These are phyloP conservation scores for Agrochola macilenta DNA, from an alignment of 2,888 invertebrate species.

Conservation along the genomic window DNA sequence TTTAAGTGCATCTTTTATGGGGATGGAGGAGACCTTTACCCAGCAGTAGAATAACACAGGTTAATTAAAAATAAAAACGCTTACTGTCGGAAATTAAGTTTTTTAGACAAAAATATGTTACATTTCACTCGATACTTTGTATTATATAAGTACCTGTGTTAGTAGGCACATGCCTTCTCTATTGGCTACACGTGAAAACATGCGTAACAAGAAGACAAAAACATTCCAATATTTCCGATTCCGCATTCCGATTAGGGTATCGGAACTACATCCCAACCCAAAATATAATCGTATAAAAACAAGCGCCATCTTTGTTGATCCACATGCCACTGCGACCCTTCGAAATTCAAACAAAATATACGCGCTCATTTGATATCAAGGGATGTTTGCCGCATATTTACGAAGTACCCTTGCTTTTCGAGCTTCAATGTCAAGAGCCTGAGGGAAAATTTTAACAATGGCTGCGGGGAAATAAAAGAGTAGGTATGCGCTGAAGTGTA, in stretches of 20 bases:
- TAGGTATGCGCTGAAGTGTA: conserved; percentile 4
- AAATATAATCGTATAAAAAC: conserved; percentile 9
- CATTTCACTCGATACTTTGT: not conserved
- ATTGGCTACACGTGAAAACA: not conserved
- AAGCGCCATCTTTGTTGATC: conserved; percentile 29
- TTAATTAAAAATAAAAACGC: not conserved
- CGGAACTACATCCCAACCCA: not conserved
- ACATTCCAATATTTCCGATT: not conserved
- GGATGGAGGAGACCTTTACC: not conserved
- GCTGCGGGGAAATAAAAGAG: conserved; percentile 12
- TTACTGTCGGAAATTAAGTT: no score
- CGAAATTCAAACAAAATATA: conserved; percentile 34
- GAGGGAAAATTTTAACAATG: conserved; percentile 45
- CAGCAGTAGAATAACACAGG: not conserved
- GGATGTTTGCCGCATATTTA: conserved; percentile 15
- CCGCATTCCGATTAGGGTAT: no score
- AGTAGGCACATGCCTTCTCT: not conserved
- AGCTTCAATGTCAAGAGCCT: conserved; percentile 35
- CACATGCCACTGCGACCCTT: conserved; percentile 12
- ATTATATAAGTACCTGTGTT: not conserved
- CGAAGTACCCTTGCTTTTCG: conserved; percentile 37
- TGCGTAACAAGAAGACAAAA: not conserved
- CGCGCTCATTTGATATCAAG: conserved; percentile 29
- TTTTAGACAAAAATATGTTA: not conserved
- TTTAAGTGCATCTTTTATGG: not conserved